Evolutionary conservation across 2,888 invertebrate species (phyloP).

Genomic region (Ornithoptera alexandrae): DNA sequence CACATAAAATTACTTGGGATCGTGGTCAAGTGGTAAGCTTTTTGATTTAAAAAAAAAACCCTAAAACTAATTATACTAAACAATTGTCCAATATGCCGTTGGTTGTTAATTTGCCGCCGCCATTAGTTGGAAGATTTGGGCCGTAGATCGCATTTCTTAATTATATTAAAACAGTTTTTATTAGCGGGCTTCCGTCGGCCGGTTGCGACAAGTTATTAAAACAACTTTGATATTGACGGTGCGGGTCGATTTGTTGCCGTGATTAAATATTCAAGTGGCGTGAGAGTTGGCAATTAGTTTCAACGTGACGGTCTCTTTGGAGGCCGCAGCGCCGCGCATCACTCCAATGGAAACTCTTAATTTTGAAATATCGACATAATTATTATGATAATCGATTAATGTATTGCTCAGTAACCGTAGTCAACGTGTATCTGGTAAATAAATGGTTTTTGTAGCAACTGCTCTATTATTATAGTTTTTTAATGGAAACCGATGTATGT

Average conservation of each 20-base stretch:
- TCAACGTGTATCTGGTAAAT: too few species aligned
- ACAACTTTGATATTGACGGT: conserved; percentile 26
- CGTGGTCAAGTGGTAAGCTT: too few species aligned
- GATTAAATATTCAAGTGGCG: conserved; percentile 30
- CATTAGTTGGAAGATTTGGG: conserved; percentile 4
- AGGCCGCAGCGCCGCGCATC: conserved; percentile 17
- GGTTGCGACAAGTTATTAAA: conserved; percentile 28
- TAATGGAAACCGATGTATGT: too few species aligned
- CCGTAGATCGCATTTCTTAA: conserved; percentile 13
- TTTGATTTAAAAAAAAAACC: too few species aligned
- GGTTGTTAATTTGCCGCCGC: conserved; percentile 2
- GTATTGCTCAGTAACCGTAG: too few species aligned
- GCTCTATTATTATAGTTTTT: too few species aligned
- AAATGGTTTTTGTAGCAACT: too few species aligned
- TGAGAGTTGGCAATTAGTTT: conserved; percentile 26
- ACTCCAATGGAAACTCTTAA: conserved; percentile 1
- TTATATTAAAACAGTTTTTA: conserved; percentile 27
- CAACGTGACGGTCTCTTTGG: conserved; percentile 20
- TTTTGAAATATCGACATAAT: background rate
- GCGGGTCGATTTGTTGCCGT: conserved; percentile 25
- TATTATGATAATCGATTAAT: background rate
- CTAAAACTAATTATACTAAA: conserved; percentile 9
- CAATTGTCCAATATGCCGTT: conserved; percentile 6
- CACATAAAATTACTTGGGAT: too few species aligned
- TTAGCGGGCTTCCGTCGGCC: conserved; percentile 24